These are phyloP conservation scores for Battus philenor DNA, from an alignment of 1,140 invertebrate species.

Conservation along the genomic window DNA sequence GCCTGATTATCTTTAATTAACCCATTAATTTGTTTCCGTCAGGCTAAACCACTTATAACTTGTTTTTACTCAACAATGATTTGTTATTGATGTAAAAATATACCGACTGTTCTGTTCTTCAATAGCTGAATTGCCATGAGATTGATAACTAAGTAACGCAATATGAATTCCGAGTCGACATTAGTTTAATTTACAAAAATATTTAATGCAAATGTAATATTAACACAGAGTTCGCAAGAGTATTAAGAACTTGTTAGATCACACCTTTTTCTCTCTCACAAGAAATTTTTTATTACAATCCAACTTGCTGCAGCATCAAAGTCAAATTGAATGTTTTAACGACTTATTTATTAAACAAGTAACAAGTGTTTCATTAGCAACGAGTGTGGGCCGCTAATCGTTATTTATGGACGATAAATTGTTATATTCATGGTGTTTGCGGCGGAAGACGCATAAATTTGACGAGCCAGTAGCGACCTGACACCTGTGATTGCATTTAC, in stretches of 20 bases:
- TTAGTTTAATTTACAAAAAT: too few relatives aligned
- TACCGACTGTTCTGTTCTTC: constrained; percentile 17
- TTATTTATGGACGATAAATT: constrained; percentile 66
- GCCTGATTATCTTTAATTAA: constrained; percentile 48
- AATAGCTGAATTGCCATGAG: constrained; percentile 3
- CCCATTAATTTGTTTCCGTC: constrained; percentile 58
- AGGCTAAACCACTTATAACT: constrained; percentile 48
- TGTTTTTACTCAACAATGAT: constrained; percentile 43
- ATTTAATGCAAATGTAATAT: too few relatives aligned
- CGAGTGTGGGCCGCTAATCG: constrained; percentile 41
- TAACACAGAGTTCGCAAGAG: too few relatives aligned
- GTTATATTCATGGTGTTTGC: constrained; percentile 49
- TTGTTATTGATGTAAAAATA: constrained; percentile 40
- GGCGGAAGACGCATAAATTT: constrained; percentile 70
- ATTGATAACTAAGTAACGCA: constrained; percentile 11
- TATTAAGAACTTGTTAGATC: too few relatives aligned
- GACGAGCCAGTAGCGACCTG: constrained; percentile 58
- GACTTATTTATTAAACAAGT: constrained; percentile 2
- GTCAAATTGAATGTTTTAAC: not conserved
- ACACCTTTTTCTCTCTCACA: too few relatives aligned
- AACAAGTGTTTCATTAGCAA: constrained; percentile 35
- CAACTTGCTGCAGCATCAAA: not conserved
- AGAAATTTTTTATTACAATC: too few relatives aligned
- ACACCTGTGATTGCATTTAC: constrained; percentile 75
- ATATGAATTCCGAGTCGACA: constrained; percentile 7